Conservation (phyloP, 2,888 invertebrate genomes). For the Chorisops tibialis region DNA sequence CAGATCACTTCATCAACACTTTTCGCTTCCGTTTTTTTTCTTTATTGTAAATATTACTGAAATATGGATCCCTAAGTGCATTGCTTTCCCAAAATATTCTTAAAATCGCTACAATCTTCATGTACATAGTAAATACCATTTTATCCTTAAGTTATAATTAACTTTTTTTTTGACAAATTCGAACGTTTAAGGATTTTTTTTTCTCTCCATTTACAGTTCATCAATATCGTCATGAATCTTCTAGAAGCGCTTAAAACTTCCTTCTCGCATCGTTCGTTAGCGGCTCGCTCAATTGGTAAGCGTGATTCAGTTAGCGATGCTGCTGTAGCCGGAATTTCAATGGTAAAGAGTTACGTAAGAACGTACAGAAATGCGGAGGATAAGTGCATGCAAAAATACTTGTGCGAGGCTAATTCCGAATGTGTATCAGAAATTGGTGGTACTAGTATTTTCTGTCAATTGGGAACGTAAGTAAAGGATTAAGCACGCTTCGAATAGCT, state of each 20-base stretch:
- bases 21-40: neutral
- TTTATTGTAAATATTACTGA: neutral
- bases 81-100: neutral
- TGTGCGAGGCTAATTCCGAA: constrained; percentile 87
- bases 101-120: no score
- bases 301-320: constrained; percentile 89
- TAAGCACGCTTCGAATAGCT: neutral
- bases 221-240: constrained; percentile 86
- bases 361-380: constrained; percentile 75
- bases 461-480: constrained; percentile 76
- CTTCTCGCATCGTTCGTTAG: constrained; percentile 84
- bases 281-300: constrained; percentile 79
- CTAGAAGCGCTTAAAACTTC: constrained; percentile 89
- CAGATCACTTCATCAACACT: constrained; percentile 13
- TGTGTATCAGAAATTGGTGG: constrained; percentile 77
- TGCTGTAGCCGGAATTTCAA: constrained; percentile 79
- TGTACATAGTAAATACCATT: neutral
- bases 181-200: constrained; percentile 1
- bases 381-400: constrained; percentile 80
- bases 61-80: no score
- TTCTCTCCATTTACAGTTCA: constrained; percentile 65
- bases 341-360: constrained; percentile 85
- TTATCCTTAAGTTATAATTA: neutral
- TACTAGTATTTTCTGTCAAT: constrained; percentile 84
- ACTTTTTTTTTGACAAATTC: constrained; percentile 13